A percentile compares a stretch with the other conserved stretches of the same genome.
phyloP scores from a whole-genome alignment of 2,888 invertebrate species.

The Cistogaster globosa region DNA sequence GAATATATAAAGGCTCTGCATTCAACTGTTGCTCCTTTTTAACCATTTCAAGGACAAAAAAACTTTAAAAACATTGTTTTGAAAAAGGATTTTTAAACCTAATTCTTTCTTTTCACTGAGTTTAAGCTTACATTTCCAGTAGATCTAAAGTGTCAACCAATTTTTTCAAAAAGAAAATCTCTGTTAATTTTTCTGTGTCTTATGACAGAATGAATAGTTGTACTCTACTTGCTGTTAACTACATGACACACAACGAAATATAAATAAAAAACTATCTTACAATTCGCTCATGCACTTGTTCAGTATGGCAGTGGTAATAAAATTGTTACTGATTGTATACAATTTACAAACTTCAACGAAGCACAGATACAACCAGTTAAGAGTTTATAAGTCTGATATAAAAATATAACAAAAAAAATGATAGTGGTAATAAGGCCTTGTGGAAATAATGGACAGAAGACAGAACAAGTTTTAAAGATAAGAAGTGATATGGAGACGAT shows the following conservation, averaged over 20 bases:
- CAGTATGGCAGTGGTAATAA: constrained; percentile 50
- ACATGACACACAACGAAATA: neutral
- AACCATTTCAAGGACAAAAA: too few relatives aligned
- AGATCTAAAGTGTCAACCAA: neutral
- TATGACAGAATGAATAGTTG: too few relatives aligned
- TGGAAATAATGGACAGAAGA: constrained; percentile 46
- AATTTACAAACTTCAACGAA: constrained; percentile 1
- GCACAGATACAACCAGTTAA: constrained; percentile 2
- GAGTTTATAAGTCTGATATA: constrained; percentile 11
- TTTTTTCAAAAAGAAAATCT: neutral
- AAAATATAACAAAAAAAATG: constrained; percentile 41
- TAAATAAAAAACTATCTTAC: neutral
- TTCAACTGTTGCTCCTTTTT: too few relatives aligned
- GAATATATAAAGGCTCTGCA: too few relatives aligned
- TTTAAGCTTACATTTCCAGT: too few relatives aligned
- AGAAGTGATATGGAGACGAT: neutral
- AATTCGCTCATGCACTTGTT: constrained; percentile 6
- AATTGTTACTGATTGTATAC: constrained; percentile 60
- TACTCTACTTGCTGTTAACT: neutral
- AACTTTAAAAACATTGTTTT: too few relatives aligned
- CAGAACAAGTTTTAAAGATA: constrained; percentile 27
- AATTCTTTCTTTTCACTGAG: too few relatives aligned
- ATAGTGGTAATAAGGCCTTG: constrained; percentile 58
- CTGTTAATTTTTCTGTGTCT: too few relatives aligned
- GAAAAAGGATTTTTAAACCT: too few relatives aligned